Percentiles rank a stretch among this genome's conserved stretches.
Evolutionary conservation across 2,113 vertebrate genomes (phyloP).

Genomic region (Hemicordylus capensis): DNA sequence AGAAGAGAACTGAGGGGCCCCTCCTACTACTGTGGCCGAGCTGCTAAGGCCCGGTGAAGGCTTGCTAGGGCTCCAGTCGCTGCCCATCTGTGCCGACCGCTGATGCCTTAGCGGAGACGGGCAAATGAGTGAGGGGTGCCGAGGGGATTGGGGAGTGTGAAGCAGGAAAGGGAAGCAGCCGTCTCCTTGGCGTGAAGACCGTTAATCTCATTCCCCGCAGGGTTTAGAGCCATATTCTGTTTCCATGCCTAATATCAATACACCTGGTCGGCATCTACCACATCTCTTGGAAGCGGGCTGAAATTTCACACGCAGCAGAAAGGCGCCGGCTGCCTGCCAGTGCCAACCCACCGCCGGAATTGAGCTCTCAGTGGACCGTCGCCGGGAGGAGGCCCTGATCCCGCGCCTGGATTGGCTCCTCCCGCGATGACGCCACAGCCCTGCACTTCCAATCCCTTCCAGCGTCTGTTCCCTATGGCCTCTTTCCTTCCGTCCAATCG

Average conservation of each 20-base stretch:
- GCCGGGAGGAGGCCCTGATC: accelerated
- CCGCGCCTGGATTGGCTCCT: accelerated
- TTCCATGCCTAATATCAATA: no score
- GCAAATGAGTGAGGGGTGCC: neutral
- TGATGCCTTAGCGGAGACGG: neutral
- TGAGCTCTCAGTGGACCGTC: neutral
- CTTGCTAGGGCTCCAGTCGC: neutral
- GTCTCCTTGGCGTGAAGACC: neutral
- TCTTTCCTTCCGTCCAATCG: neutral
- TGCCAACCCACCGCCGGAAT: neutral
- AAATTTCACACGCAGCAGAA: no score
- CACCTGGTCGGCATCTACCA: no score
- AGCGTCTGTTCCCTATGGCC: neutral
- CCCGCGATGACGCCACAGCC: neutral
- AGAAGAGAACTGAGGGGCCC: no score
- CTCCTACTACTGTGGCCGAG: no score
- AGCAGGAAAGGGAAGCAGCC: neutral
- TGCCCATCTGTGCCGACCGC: neutral
- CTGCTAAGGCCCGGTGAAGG: no score
- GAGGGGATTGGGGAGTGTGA: neutral
- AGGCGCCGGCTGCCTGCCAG: no score
- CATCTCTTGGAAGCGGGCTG: no score
- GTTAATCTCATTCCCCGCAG: neutral
- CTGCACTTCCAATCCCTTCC: neutral
- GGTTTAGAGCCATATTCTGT: no score